These are phyloP conservation scores for Stenopsyche tienmushanensis DNA, from an alignment of 1,140 invertebrate genomes.

Conservation along the genomic window DNA sequence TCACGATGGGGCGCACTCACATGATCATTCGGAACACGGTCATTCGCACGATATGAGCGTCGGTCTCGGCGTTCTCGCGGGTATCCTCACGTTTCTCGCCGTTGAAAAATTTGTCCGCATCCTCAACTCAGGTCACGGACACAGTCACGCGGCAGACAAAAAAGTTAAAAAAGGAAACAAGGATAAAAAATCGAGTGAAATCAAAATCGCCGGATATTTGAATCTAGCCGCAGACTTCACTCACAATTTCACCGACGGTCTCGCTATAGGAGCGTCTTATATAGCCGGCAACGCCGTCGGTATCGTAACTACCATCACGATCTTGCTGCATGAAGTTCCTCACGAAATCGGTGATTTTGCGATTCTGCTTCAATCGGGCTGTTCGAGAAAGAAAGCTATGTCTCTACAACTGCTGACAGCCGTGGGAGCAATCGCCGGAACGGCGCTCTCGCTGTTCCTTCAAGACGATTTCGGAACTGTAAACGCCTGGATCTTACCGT, in stretches of 20 bases:
- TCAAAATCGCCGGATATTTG: constrained; percentile 90
- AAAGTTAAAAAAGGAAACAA: constrained; percentile 46
- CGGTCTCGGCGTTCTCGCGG: constrained; percentile 85
- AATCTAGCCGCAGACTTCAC: constrained; percentile 94
- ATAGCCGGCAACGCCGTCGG: constrained; percentile 82
- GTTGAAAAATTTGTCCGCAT: constrained; percentile 92
- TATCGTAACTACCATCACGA: constrained; percentile 88
- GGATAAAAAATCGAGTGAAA: constrained; percentile 61
- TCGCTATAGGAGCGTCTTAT: constrained; percentile 96
- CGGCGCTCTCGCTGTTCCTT: constrained; percentile 79
- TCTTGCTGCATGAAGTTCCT: constrained; percentile 94
- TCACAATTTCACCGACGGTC: constrained; percentile 96
- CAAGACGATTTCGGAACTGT: constrained; percentile 72
- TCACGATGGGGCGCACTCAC: constrained; percentile 53
- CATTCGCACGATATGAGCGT: constrained; percentile 78
- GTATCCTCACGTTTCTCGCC: constrained; percentile 88
- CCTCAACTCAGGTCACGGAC: constrained; percentile 78
- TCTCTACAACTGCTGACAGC: constrained; percentile 89
- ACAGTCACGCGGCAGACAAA: constrained; percentile 54
- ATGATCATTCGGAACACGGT: constrained; percentile 58
- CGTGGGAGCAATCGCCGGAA: constrained; percentile 89
- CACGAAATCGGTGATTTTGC: constrained; percentile 99
- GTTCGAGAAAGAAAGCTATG: constrained; percentile 88
- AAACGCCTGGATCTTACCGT: constrained; percentile 86
- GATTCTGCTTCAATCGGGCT: constrained; percentile 92